Evolutionary conservation across 2,888 invertebrate species (phyloP), one percentile per base, ranked within the genome.

Genomic region (Amblyjoppa fuscipennis): DNA sequence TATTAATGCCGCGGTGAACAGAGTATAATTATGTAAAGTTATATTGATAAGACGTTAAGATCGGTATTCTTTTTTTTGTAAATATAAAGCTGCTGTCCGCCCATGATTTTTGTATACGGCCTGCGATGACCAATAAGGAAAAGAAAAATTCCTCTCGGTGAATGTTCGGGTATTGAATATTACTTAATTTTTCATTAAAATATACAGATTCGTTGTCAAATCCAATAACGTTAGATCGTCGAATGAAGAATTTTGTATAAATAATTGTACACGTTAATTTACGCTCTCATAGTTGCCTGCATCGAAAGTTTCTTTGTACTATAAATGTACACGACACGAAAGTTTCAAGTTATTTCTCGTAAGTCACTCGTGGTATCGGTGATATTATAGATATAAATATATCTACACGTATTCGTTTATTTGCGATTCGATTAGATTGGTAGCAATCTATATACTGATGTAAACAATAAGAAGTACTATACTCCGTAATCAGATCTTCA

Each of bases 401-500:
- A 85, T 45, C 78, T 80, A 82, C 73, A 75, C 53, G 64, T 68
- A 38, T 68, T 70, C 25, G 28, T 70, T 76, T 61, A 85, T 83
- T 76, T 51, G 53, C 56, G 59, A 59, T 76, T 73, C 64, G 34
- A 16, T 64, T 34, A 64, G 64, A 80, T 73, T 82, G 41, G 71
- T 74, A 75, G 45, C 74, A 75, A 85, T 64, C 70, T 80, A 41
- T 64, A 79, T 80, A 76, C 80, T 80, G 73, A 81, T 77, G 79
- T 69, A 76, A 80, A 83, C 73, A 78, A 73, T 83, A 76, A 84
- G 70, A 86, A 87, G 74, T 85, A 87, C 85, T 81, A 69, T 81
- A 88, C 82, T 89, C 89, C 82, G 83, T 92, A 91, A 90, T 92
- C 91, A 92, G 92, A 93, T 93, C 91, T 91, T 89, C 90, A 89